phyloP scores from a whole-genome alignment of 92 coral and sea anemone genomes.

The Porites divaricata region DNA sequence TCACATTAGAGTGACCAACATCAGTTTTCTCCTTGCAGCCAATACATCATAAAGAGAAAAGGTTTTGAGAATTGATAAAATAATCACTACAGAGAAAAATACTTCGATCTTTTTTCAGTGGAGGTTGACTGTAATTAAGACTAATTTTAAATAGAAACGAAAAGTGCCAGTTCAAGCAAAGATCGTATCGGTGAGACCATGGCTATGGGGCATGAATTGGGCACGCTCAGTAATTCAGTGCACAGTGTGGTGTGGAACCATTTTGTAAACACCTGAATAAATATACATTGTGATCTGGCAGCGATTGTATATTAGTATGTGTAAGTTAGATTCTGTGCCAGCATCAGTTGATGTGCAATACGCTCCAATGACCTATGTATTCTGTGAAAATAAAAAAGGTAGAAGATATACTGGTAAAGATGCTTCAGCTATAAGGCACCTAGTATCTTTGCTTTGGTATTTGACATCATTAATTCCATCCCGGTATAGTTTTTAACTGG shows the following conservation, averaged over 20 bases:
- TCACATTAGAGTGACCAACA: too few species aligned
- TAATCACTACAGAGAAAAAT: too few species aligned
- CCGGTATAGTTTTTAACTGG: too few species aligned
- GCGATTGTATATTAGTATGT: neutral
- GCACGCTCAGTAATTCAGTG: slow-evolving; percentile 10
- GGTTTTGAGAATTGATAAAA: too few species aligned
- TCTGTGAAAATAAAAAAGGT: neutral
- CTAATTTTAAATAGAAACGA: neutral
- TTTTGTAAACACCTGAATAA: neutral
- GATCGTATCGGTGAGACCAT: too few species aligned
- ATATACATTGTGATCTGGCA: neutral
- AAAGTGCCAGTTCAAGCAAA: neutral
- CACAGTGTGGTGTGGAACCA: neutral
- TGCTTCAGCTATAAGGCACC: neutral
- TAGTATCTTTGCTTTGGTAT: neutral
- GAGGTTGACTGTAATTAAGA: neutral
- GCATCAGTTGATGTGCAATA: neutral
- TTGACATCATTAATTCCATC: too few species aligned
- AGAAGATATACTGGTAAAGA: neutral
- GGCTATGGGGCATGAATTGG: slow-evolving; percentile 16
- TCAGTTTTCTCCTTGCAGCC: too few species aligned
- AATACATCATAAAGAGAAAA: too few species aligned
- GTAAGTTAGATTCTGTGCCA: slow-evolving; percentile 6
- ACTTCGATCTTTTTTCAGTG: neutral
- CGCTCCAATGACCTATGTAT: slow-evolving; percentile 12